phyloP scores from a whole-genome alignment of 92 coral and sea anemone species.

The Palythoa grandiflora region DNA sequence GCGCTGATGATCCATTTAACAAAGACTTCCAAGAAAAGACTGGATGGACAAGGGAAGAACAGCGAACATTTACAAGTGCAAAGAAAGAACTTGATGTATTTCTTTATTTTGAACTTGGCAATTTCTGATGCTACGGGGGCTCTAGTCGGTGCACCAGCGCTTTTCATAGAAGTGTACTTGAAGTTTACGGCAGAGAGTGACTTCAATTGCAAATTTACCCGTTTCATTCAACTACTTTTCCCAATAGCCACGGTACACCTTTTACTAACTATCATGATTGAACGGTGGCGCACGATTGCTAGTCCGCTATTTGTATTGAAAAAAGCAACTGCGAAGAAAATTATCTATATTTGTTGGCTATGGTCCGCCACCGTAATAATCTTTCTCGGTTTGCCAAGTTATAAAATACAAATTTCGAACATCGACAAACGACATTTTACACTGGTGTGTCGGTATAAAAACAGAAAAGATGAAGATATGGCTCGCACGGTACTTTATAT shows the following conservation, averaged over 20 bases:
- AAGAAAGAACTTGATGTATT: slow-evolving; percentile 1
- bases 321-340: background rate
- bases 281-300: background rate
- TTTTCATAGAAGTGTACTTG: background rate
- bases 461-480: background rate
- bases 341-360: background rate
- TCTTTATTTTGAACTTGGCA: slow-evolving; percentile 7
- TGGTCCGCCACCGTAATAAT: background rate
- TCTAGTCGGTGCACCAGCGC: background rate
- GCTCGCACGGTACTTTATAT: background rate
- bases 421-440: background rate
- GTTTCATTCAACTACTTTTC: slow-evolving; percentile 24
- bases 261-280: background rate
- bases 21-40: too few species aligned
- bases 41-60: background rate
- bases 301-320: background rate
- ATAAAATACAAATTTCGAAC: background rate
- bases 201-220: background rate
- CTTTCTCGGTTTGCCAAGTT: slow-evolving; percentile 13
- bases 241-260: background rate
- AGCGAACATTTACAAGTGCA: background rate
- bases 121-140: slow-evolving; percentile 7
- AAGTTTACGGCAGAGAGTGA: background rate
- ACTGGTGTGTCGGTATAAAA: background rate
- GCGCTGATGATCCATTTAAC: too few species aligned